Evolutionary conservation across 2,888 invertebrate genomes (phyloP).

Genomic region (Sarcophaga subvicina): DNA sequence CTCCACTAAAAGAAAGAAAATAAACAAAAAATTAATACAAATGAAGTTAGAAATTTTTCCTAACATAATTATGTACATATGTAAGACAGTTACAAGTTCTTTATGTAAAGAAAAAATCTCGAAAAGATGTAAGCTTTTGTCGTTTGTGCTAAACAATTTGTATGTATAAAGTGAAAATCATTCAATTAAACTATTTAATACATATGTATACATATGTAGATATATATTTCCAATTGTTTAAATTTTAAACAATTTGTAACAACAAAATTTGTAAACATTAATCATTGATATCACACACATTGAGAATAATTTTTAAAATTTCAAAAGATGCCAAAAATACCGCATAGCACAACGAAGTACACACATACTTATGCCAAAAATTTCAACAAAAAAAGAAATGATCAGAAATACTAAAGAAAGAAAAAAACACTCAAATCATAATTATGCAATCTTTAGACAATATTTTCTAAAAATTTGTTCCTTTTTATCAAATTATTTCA

Average conservation of each 20-base stretch:
- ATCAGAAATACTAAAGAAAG: slow-evolving; percentile 17
- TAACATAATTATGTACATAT: not conserved
- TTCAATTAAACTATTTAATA: no score
- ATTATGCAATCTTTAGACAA: slow-evolving; percentile 64
- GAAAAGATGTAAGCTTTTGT: no score
- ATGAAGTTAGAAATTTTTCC: not conserved
- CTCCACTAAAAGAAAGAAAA: slow-evolving; percentile 88
- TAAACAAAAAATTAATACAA: slow-evolving; percentile 42
- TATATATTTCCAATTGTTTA: slow-evolving; percentile 14
- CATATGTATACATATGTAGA: no score
- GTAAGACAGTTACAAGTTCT: not conserved
- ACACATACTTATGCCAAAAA: slow-evolving; percentile 52
- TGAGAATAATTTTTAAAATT: slow-evolving; percentile 28
- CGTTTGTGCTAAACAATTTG: no score
- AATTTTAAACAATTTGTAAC: slow-evolving; percentile 17
- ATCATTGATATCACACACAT: slow-evolving; percentile 47
- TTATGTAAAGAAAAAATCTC: no score
- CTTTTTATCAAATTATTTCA: not conserved
- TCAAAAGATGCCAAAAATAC: slow-evolving; percentile 61
- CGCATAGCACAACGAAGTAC: slow-evolving; percentile 25
- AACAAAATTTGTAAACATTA: slow-evolving; percentile 22
- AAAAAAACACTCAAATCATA: slow-evolving; percentile 57
- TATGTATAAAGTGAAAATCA: no score
- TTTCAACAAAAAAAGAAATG: slow-evolving; percentile 16
- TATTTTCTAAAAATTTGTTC: slow-evolving; percentile 30